phyloP scores from a whole-genome alignment of 1,140 invertebrate genomes.

The Drosophila ercepeae region DNA sequence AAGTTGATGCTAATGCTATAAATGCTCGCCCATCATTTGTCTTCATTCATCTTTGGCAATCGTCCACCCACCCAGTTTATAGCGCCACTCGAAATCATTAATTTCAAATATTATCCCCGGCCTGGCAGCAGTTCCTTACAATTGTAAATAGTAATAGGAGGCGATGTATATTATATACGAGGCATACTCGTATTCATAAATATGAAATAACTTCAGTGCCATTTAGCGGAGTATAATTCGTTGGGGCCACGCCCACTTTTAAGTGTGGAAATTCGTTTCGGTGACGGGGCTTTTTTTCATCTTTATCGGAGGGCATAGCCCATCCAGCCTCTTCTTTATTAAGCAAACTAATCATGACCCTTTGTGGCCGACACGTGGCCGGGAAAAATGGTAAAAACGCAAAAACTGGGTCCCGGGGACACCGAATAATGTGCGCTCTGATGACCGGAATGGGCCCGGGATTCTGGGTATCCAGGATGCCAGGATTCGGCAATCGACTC shows the following conservation, averaged over 20 bases:
- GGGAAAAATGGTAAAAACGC: constrained; percentile 44
- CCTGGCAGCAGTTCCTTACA: constrained; percentile 1
- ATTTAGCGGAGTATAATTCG: constrained; percentile 43
- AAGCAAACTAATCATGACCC: constrained; percentile 75
- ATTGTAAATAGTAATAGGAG: constrained; percentile 33
- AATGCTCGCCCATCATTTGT: constrained; percentile 40
- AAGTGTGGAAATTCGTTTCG: constrained; percentile 4
- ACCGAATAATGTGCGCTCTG: constrained; percentile 51
- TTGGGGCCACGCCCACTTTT: background rate
- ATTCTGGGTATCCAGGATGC: constrained; percentile 2
- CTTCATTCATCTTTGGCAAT: constrained; percentile 40
- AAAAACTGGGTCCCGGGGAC: constrained; percentile 13
- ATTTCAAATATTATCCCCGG: constrained; percentile 41
- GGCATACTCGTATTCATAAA: constrained; percentile 63
- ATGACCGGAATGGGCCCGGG: constrained; percentile 21
- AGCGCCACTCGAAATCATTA: constrained; percentile 43
- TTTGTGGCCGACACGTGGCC: constrained; percentile 73
- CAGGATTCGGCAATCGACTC: background rate
- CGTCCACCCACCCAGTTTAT: constrained; percentile 22
- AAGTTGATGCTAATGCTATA: constrained; percentile 41
- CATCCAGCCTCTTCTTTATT: constrained; percentile 45
- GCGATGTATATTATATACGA: background rate
- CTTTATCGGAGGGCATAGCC: constrained; percentile 4
- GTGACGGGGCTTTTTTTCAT: constrained; percentile 15
- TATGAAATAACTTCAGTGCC: constrained; percentile 46